A percentile compares a stretch with the other conserved stretches of the same genome.
Conservation (phyloP, 2,888 invertebrate species). For the Leucoma salicis region DNA sequence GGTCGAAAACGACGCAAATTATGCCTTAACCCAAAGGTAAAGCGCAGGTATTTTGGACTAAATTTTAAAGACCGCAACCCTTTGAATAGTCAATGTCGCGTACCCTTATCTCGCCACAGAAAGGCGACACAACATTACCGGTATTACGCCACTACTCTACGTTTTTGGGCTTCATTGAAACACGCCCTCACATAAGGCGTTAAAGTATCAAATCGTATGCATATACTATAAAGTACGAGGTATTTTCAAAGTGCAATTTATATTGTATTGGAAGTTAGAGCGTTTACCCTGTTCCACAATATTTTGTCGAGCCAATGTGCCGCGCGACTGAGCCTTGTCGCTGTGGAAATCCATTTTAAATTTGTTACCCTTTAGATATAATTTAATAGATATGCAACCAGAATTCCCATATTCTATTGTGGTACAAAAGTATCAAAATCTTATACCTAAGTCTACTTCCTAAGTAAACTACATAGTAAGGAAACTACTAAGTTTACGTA, state of each 20-base stretch:
- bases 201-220: constrained; percentile 65
- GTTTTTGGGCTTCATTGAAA: constrained; percentile 39
- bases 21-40: constrained; percentile 55
- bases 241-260: constrained; percentile 81
- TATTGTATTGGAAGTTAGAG: constrained; percentile 79
- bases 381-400: no score
- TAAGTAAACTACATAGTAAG: no score
- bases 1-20: constrained; percentile 42
- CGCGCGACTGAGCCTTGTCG: constrained; percentile 58
- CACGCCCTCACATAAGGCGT: constrained; percentile 48
- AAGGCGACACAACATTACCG: constrained; percentile 82
- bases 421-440: no score
- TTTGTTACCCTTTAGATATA: no score
- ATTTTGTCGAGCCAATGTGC: constrained; percentile 70
- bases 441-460: no score
- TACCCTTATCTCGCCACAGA: constrained; percentile 81
- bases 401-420: no score
- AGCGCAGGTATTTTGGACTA: constrained; percentile 70
- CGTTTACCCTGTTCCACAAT: constrained; percentile 68
- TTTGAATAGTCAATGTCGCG: constrained; percentile 83
- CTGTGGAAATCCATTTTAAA: no score
- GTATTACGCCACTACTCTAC: constrained; percentile 64
- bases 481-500: no score
- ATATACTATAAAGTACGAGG: constrained; percentile 58
- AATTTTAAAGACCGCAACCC: constrained; percentile 81